Conservation (phyloP, 1,140 invertebrate genomes). For the Probaryconus sp. region DNA sequence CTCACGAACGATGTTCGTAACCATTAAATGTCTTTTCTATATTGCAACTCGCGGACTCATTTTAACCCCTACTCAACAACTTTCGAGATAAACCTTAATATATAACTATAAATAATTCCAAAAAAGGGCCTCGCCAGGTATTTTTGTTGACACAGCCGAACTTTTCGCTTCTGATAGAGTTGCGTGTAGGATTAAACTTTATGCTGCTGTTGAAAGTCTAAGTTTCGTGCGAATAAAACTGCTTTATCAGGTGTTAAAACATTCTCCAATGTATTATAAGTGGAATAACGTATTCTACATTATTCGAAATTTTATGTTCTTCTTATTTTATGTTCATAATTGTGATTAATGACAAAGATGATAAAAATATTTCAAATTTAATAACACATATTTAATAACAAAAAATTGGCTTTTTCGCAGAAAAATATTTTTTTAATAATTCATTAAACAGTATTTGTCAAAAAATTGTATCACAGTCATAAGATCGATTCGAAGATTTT, state of each 20-base stretch:
- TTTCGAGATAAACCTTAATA: conserved; percentile 58
- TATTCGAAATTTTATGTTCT: too few species aligned
- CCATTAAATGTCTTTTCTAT: conserved; percentile 60
- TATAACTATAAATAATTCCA: conserved; percentile 55
- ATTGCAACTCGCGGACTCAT: conserved; percentile 56
- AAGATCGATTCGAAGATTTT: too few species aligned
- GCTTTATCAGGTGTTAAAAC: conserved; percentile 33
- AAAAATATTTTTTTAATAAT: too few species aligned
- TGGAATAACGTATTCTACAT: too few species aligned
- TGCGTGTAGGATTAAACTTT: conserved; percentile 42
- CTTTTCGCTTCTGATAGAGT: conserved; percentile 27
- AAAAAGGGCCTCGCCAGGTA: conserved; percentile 23
- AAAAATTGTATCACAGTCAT: too few species aligned
- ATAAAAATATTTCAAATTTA: too few species aligned
- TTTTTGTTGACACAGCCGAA: conserved; percentile 42
- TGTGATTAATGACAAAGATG: too few species aligned
- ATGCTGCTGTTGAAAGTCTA: conserved; percentile 23
- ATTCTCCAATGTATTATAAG: conserved; percentile 8
- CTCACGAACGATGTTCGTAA: conserved; percentile 49
- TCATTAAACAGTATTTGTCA: too few species aligned
- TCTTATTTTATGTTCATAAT: too few species aligned
- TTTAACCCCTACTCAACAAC: conserved; percentile 47
- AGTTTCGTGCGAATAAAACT: conserved; percentile 43
- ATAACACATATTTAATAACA: too few species aligned
- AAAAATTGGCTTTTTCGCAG: too few species aligned